These are phyloP conservation scores for Cheilosia pagana DNA, from an alignment of 2,888 invertebrate genomes.

Conservation along the genomic window DNA sequence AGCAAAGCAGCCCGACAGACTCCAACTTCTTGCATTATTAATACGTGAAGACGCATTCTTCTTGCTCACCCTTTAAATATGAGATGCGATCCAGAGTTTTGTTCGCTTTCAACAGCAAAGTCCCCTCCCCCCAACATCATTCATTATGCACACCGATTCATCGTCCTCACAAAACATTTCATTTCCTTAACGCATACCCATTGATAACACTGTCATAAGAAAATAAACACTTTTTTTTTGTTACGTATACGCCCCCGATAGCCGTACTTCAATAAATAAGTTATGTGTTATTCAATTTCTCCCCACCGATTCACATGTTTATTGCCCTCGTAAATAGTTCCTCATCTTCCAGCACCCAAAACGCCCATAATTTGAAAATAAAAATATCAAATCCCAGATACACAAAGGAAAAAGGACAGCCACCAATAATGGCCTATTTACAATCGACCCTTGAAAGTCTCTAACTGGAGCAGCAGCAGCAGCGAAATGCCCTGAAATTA, in stretches of 20 bases:
- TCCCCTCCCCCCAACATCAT: not conserved
- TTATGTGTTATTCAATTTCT: slow-evolving; percentile 13
- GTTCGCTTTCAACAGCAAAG: too few relatives aligned
- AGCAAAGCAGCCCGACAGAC: too few relatives aligned
- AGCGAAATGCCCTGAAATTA: slow-evolving; percentile 43
- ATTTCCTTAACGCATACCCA: not conserved
- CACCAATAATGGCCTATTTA: slow-evolving; percentile 45
- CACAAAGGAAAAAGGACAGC: slow-evolving; percentile 6
- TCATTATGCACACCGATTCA: not conserved
- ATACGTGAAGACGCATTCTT: too few relatives aligned
- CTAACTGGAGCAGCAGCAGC: slow-evolving; percentile 20
- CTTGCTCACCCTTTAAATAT: too few relatives aligned
- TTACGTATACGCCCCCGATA: slow-evolving; percentile 62
- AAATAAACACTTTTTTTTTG: slow-evolving; percentile 1
- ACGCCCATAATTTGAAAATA: slow-evolving; percentile 13
- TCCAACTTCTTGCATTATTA: too few relatives aligned
- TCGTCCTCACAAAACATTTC: too few relatives aligned
- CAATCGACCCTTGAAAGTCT: slow-evolving; percentile 13
- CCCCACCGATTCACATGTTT: slow-evolving; percentile 18
- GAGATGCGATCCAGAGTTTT: too few relatives aligned
- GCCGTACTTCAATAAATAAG: slow-evolving; percentile 12
- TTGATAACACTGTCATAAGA: not conserved
- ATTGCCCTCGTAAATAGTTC: slow-evolving; percentile 23
- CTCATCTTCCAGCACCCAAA: slow-evolving; percentile 4
- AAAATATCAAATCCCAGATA: slow-evolving; percentile 7